Evolutionary conservation across 2,113 vertebrate species (phyloP).

Genomic region (Tapirus terrestris): DNA sequence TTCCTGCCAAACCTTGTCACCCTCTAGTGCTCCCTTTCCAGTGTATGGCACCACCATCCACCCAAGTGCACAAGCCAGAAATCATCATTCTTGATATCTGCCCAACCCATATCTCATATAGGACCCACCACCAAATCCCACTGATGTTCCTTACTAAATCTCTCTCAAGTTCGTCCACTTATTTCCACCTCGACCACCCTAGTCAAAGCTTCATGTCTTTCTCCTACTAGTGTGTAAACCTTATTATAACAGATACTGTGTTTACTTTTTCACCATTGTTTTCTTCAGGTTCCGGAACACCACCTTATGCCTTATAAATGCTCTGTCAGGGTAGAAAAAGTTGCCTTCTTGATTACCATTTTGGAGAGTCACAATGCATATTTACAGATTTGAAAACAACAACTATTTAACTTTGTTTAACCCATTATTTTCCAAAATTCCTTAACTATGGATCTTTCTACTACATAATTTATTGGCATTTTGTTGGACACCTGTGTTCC

Average conservation of each 20-base stretch:
- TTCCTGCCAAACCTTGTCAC: background rate
- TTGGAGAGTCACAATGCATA: background rate
- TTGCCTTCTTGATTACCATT: background rate
- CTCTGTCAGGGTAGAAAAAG: background rate
- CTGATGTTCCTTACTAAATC: background rate
- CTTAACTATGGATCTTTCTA: background rate
- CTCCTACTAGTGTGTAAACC: background rate
- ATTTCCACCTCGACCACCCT: background rate
- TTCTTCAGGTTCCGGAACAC: background rate
- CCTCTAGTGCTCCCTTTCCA: background rate
- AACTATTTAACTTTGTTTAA: conserved; percentile 30
- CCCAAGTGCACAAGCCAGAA: background rate
- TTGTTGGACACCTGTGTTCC: background rate
- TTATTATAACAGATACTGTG: background rate
- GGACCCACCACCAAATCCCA: background rate
- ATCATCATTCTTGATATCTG: background rate
- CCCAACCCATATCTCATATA: background rate
- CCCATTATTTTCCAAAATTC: background rate
- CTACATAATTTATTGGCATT: background rate
- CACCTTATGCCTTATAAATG: background rate
- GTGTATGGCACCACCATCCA: background rate
- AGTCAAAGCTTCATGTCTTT: background rate
- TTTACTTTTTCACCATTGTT: background rate
- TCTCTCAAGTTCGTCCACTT: background rate
- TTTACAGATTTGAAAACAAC: background rate